Evolutionary conservation across 2,113 vertebrate species (phyloP).

Genomic region (Stigmatopora nigra): DNA sequence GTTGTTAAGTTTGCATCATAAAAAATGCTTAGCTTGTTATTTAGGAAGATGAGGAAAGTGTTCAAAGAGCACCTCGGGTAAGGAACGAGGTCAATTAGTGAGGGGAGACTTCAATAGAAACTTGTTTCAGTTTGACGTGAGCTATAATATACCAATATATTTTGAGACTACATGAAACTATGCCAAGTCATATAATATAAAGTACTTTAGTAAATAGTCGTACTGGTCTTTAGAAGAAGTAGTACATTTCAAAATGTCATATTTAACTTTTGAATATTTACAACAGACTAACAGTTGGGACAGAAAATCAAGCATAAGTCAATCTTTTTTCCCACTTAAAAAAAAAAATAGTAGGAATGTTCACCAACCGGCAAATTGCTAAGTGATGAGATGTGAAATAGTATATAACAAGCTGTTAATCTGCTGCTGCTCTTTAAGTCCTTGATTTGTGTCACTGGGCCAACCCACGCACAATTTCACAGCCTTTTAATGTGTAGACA

Average conservation of each 20-base stretch:
- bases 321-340: constrained; percentile 7
- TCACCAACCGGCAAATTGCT: constrained; percentile 40
- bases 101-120: background rate
- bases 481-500: background rate
- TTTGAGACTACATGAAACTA: background rate
- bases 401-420: constrained; percentile 30
- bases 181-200: background rate
- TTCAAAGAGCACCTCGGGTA: background rate
- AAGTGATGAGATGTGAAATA: constrained; percentile 30
- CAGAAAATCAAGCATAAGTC: too few species aligned
- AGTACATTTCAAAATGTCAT: background rate
- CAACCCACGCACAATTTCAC: constrained; percentile 10
- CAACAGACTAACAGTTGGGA: background rate
- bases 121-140: background rate
- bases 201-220: background rate
- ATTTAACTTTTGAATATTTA: background rate
- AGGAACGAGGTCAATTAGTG: background rate
- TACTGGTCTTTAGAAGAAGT: background rate
- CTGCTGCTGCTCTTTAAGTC: background rate
- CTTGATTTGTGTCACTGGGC: background rate
- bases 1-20: background rate
- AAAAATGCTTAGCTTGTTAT: background rate
- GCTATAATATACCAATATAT: background rate
- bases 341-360: constrained; percentile 44
- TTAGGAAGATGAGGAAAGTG: constrained; percentile 1